phyloP scores from a whole-genome alignment of 2,888 invertebrate genomes.

The Cenopis cana region DNA sequence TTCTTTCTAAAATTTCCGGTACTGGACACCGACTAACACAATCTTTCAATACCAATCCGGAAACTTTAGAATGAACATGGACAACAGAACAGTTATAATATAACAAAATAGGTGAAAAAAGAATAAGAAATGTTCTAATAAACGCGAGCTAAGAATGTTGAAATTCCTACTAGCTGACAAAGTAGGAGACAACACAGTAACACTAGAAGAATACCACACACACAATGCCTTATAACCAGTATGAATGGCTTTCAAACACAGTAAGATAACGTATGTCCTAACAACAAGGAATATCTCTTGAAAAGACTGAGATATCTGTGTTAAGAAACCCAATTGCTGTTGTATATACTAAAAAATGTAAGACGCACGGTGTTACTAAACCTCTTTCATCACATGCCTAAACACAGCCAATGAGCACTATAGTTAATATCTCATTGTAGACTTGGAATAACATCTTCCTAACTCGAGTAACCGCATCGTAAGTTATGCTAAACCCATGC shows the following conservation, averaged over 20 bases:
- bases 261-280: constrained; percentile 60
- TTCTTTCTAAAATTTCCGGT: constrained; percentile 28
- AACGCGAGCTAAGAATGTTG: constrained; percentile 50
- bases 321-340: constrained; percentile 62
- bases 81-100: background rate
- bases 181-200: constrained; percentile 62
- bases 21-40: background rate
- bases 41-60: constrained; percentile 2
- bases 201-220: constrained; percentile 58
- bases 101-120: constrained; percentile 10
- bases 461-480: constrained; percentile 83
- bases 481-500: constrained; percentile 84
- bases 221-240: constrained; percentile 68
- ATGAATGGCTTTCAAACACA: constrained; percentile 73
- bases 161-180: constrained; percentile 55
- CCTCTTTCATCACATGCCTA: constrained; percentile 84
- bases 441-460: constrained; percentile 83
- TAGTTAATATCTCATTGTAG: constrained; percentile 83
- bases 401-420: constrained; percentile 84
- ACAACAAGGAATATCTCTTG: constrained; percentile 65
- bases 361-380: constrained; percentile 84
- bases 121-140: constrained; percentile 19
- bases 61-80: constrained; percentile 25
- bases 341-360: constrained; percentile 81
- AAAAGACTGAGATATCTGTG: constrained; percentile 67